These are phyloP conservation scores for Nothocercus julius DNA, from an alignment of 2,113 vertebrate species.

Conservation along the genomic window DNA sequence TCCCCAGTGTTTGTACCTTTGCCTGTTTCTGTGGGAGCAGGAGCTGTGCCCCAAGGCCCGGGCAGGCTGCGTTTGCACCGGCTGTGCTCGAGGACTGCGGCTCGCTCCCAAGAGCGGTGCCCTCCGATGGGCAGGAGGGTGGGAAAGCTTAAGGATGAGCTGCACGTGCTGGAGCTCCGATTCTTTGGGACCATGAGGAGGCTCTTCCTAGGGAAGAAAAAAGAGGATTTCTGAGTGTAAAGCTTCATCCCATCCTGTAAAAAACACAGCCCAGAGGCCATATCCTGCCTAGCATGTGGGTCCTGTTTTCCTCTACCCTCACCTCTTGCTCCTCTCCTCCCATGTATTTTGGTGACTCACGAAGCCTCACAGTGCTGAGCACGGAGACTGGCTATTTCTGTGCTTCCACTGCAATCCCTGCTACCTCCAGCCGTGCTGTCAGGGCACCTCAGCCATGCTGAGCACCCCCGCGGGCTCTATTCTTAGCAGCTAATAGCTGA, in stretches of 20 bases:
- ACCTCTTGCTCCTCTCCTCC: not conserved
- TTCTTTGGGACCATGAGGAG: accelerated
- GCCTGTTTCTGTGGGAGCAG: not conserved
- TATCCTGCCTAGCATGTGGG: accelerated
- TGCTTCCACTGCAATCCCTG: not conserved
- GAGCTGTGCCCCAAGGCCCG: no score
- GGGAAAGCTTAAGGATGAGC: no score
- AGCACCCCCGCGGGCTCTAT: conserved; percentile 43
- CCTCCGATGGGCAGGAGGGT: no score
- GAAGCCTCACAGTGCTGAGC: not conserved
- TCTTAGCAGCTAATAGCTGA: conserved; percentile 64
- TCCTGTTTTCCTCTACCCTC: not conserved
- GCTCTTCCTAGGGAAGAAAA: not conserved
- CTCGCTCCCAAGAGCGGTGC: no score
- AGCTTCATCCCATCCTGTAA: not conserved
- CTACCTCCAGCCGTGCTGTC: not conserved
- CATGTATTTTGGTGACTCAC: not conserved
- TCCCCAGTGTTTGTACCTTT: no score
- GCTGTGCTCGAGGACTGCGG: no score
- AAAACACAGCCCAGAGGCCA: not conserved
- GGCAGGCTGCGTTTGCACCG: no score
- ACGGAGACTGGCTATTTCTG: not conserved
- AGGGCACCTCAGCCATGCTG: not conserved
- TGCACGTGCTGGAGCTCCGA: not conserved
- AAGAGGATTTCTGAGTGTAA: not conserved